Evolutionary conservation across 2,113 vertebrate species (phyloP), one percentile per base, ranked within the genome.

Genomic region (Potamarius usumacintae): DNA sequence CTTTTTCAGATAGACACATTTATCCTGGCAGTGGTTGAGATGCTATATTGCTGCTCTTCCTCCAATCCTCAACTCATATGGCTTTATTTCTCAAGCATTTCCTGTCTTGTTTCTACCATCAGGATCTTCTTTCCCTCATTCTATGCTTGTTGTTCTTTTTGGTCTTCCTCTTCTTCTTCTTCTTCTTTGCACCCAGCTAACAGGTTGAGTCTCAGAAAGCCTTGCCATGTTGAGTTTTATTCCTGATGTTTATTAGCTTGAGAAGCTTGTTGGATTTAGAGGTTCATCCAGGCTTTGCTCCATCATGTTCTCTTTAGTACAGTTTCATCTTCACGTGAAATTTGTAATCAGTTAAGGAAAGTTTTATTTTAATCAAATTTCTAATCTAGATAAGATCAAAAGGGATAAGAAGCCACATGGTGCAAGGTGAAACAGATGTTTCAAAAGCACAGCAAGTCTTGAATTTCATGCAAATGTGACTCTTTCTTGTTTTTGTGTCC

Each of bases 401-500:
- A 27, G 12, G 25, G 48, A 25, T 53, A 78, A 50, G 20, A 52
- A 76, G 22, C 76, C 78, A 34, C 78, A 80, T 58, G n/a, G 7
- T 20, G n/a, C 9, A 10, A 14, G 22, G 50, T 15, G 12, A 27
- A 78, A 78, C 76, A 53, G 34, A 48, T 25, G 48, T 25, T 76
- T 74, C 50, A 8, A 22, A 76, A 48, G 30, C 7, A 27, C 6
- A 22, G 1, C 12, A 67, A 71, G 42, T 52, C 12, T 6, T 52
- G 9, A 52, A 77, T n/a, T 25, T 11, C 9, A n/a, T 22, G 10
- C 12, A 12, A 25, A 25, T 76, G 72, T 52, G 10, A 20, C 15
- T 5, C 3, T 58, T 20, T 86, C 76, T 91, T 74, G 89, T 58
- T 86, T 87, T 1, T 83, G 8, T 5, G 80, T 88, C 89, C 30